Percentiles rank a stretch among this genome's conserved stretches.
Conservation (phyloP, 2,888 invertebrate genomes). For the Proisotoma minuta region DNA sequence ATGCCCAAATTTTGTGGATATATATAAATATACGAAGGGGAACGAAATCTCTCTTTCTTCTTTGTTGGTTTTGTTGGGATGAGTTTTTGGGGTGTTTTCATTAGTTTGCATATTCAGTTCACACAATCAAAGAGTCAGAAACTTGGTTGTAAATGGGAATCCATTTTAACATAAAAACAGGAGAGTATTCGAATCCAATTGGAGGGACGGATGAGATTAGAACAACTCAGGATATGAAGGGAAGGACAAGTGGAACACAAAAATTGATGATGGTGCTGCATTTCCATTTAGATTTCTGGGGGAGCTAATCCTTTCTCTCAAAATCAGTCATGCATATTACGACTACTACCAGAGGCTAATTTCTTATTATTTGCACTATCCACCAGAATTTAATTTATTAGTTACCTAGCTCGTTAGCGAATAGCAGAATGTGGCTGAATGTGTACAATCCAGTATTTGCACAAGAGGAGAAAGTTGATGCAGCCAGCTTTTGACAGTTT, state of each 20-base stretch:
- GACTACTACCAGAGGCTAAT: conserved; percentile 22
- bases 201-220: neutral
- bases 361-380: conserved; percentile 10
- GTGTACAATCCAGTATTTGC: neutral
- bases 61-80: neutral
- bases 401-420: neutral
- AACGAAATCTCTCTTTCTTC: neutral
- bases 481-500: no score
- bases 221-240: neutral
- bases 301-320: conserved; percentile 10
- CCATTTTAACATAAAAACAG: neutral
- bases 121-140: neutral
- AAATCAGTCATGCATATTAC: conserved; percentile 28
- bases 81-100: conserved; percentile 9
- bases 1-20: no score
- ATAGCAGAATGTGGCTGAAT: neutral
- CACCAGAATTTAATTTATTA: conserved; percentile 1
- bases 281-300: conserved; percentile 2
- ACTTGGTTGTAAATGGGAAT: neutral
- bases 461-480: neutral
- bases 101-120: conserved; percentile 14
- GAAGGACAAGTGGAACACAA: neutral
- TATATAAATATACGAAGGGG: neutral
- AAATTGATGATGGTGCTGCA: neutral
- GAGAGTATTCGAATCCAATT: neutral